phyloP scores from a whole-genome alignment of 2,888 invertebrate species.

The Hypomecis punctinalis region DNA sequence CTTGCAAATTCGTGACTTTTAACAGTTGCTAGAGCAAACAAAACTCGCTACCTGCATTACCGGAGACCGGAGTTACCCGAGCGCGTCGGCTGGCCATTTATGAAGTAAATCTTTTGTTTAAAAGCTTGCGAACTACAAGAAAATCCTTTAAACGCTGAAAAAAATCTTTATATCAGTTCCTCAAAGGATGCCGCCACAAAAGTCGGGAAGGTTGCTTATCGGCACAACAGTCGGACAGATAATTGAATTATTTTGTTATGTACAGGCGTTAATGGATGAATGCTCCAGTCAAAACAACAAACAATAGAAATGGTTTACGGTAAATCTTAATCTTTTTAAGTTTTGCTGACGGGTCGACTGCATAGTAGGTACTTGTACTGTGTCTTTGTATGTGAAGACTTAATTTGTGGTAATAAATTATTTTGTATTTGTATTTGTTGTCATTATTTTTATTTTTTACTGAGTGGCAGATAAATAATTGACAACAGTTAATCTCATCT shows the following conservation, averaged over 20 bases:
- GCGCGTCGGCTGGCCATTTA: constrained; percentile 42
- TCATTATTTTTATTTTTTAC: no score
- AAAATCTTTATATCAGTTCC: constrained; percentile 56
- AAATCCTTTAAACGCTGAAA: constrained; percentile 55
- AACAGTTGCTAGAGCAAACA: constrained; percentile 42
- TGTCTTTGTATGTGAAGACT: no score
- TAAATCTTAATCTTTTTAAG: constrained; percentile 34
- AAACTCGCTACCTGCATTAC: constrained; percentile 56
- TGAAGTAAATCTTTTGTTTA: constrained; percentile 57
- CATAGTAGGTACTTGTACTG: neutral
- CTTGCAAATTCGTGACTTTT: constrained; percentile 44
- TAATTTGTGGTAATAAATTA: no score
- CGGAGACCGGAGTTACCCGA: constrained; percentile 22
- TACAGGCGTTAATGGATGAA: constrained; percentile 39
- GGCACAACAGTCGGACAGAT: constrained; percentile 55
- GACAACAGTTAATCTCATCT: no score
- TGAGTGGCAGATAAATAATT: no score
- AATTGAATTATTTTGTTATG: constrained; percentile 63
- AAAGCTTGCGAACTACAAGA: constrained; percentile 56
- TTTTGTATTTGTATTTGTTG: no score
- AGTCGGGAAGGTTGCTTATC: constrained; percentile 54
- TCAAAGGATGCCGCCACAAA: constrained; percentile 62
- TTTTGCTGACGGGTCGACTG: constrained; percentile 8
- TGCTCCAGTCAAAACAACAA: constrained; percentile 28
- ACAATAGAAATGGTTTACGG: constrained; percentile 17